A percentile compares a stretch with the other conserved stretches of the same genome.
These are phyloP conservation scores for Syngnathus acus DNA, from an alignment of 2,797 vertebrate genomes.

Conservation along the genomic window DNA sequence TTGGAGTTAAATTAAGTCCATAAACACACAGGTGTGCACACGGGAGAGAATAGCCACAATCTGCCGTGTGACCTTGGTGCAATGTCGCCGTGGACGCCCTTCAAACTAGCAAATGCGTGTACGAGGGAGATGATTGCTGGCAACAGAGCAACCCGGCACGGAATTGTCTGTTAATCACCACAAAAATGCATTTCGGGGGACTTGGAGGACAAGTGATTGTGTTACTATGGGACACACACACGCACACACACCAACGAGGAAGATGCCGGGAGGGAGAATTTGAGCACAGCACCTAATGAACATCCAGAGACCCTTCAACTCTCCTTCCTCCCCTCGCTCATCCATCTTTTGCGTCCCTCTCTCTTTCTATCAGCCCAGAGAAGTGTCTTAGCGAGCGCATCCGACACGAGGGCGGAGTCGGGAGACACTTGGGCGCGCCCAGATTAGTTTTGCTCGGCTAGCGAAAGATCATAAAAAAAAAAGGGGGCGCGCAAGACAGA, in stretches of 20 bases:
- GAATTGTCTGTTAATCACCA: conserved; percentile 42
- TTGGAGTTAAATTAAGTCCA: conserved; percentile 51
- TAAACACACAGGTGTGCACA: conserved; percentile 53
- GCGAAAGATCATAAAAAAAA: conserved; percentile 77
- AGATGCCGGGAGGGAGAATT: conserved; percentile 28
- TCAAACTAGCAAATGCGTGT: conserved; percentile 29
- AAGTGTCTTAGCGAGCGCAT: background rate
- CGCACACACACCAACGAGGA: conserved; percentile 31
- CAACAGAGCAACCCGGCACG: conserved; percentile 40
- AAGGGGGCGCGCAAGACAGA: conserved; percentile 63
- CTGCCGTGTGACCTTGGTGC: conserved; percentile 44
- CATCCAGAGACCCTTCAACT: conserved; percentile 34
- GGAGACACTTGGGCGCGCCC: conserved; percentile 13
- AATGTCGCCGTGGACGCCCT: conserved; percentile 60
- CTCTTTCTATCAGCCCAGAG: conserved; percentile 35
- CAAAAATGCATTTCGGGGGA: conserved; percentile 6
- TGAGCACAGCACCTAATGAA: conserved; percentile 55
- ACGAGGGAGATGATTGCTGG: conserved; percentile 35
- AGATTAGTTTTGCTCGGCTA: conserved; percentile 77
- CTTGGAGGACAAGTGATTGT: conserved; percentile 49
- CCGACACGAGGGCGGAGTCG: conserved; percentile 2
- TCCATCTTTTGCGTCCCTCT: conserved; percentile 37
- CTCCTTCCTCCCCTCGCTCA: conserved; percentile 46
- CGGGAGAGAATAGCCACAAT: conserved; percentile 36
- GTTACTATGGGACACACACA: conserved; percentile 34